These are phyloP conservation scores for Chiroxiphia lanceolata DNA, from an alignment of 2,797 vertebrate genomes.

Conservation along the genomic window DNA sequence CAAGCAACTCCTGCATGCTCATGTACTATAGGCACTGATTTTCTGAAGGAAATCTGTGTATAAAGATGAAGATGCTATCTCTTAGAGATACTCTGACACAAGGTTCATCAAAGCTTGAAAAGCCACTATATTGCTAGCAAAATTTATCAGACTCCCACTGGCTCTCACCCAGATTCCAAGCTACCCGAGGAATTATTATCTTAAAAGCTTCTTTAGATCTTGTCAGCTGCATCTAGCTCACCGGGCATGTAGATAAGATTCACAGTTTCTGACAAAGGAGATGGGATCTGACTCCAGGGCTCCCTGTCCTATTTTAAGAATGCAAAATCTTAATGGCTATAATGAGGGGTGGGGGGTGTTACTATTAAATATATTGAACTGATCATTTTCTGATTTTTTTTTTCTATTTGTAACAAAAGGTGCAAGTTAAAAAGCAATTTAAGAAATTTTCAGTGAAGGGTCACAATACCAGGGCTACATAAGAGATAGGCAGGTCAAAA, in stretches of 20 bases:
- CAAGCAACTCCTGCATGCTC: neutral
- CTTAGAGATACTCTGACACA: neutral
- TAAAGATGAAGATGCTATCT: neutral
- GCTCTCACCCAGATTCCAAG: conserved; percentile 18
- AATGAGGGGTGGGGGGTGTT: neutral
- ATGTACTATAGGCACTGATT: neutral
- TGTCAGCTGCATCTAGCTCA: neutral
- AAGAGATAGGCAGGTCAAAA: neutral
- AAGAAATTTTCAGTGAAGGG: neutral
- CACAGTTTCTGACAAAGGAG: neutral
- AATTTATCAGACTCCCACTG: conserved; percentile 13
- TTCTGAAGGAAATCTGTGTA: neutral
- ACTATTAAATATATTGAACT: neutral
- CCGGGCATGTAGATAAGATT: neutral
- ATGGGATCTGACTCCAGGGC: neutral
- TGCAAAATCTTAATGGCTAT: neutral
- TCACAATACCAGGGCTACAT: neutral
- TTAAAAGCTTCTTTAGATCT: conserved; percentile 42
- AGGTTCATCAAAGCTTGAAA: conserved; percentile 1
- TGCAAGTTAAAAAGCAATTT: neutral
- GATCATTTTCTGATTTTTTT: neutral
- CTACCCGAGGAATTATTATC: neutral
- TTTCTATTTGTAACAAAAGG: neutral
- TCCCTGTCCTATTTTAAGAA: neutral
- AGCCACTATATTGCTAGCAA: neutral